phyloP scores from a whole-genome alignment of 2,113 vertebrate genomes.

The Indicator indicator region DNA sequence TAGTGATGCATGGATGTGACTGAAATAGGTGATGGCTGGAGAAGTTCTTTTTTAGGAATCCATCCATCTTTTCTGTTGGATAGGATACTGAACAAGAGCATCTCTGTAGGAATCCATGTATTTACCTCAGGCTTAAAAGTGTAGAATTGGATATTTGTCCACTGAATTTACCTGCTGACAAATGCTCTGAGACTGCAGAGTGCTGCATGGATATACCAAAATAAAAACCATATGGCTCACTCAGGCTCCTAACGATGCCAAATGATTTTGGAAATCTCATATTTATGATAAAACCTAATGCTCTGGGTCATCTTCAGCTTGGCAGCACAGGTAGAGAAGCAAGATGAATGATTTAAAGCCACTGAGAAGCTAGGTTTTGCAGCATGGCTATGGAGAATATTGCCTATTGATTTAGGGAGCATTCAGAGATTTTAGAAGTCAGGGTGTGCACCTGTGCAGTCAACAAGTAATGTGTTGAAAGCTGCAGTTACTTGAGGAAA shows the following conservation, averaged over 20 bases:
- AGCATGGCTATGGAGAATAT: neutral
- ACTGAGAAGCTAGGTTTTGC: neutral
- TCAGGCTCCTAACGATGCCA: neutral
- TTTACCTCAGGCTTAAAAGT: neutral
- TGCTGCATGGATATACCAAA: neutral
- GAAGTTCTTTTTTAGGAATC: neutral
- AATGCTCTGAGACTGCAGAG: neutral
- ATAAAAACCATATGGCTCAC: neutral
- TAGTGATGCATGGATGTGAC: neutral
- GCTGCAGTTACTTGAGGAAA: neutral
- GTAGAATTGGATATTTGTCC: neutral
- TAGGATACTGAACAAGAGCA: neutral
- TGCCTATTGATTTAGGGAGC: neutral
- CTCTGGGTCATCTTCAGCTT: neutral
- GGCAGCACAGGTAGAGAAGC: neutral
- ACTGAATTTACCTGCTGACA: neutral
- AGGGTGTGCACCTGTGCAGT: neutral
- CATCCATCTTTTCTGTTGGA: neutral
- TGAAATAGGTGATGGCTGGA: neutral
- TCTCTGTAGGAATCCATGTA: neutral
- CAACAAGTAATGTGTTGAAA: neutral
- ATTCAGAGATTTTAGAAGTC: neutral
- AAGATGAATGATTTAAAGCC: conserved; percentile 18
- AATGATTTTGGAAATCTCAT: neutral
- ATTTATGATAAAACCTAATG: neutral